These are phyloP conservation scores for Chaenodraco wilsoni DNA, from an alignment of 2,797 vertebrate genomes.

Conservation along the genomic window DNA sequence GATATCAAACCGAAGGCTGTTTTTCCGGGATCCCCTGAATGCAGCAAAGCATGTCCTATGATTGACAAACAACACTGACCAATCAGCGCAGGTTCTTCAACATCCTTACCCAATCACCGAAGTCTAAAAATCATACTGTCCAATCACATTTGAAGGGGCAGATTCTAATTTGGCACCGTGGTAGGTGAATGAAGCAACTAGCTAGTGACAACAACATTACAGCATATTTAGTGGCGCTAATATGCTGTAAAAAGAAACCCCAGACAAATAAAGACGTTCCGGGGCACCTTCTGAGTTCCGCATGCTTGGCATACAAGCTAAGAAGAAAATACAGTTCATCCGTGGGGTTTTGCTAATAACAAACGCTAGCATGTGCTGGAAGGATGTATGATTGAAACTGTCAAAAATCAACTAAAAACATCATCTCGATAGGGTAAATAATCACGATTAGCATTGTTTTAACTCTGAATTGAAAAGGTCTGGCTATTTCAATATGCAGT, in stretches of 20 bases:
- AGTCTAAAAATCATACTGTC: background rate
- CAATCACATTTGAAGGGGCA: constrained; percentile 54
- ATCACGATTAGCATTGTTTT: background rate
- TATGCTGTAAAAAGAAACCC: background rate
- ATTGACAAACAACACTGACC: background rate
- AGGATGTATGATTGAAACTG: constrained; percentile 23
- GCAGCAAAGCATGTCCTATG: constrained; percentile 8
- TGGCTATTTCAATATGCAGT: background rate
- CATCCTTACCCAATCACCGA: constrained; percentile 43
- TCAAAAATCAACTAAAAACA: constrained; percentile 10
- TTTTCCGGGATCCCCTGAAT: constrained; percentile 6
- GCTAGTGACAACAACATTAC: background rate
- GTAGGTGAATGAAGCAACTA: constrained; percentile 27
- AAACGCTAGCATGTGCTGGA: constrained; percentile 62
- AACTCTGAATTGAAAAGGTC: rapidly evolving
- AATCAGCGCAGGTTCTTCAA: constrained; percentile 22
- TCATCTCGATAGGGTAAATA: constrained; percentile 14
- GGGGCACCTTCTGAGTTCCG: rapidly evolving
- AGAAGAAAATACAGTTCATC: background rate
- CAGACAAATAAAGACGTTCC: background rate
- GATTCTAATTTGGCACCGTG: constrained; percentile 24
- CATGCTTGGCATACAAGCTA: background rate
- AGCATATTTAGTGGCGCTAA: background rate
- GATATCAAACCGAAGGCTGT: background rate
- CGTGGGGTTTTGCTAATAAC: constrained; percentile 47